Base-by-base conservation (phyloP, 2,113 vertebrate species). In the Atractosteus spatula region DNA sequence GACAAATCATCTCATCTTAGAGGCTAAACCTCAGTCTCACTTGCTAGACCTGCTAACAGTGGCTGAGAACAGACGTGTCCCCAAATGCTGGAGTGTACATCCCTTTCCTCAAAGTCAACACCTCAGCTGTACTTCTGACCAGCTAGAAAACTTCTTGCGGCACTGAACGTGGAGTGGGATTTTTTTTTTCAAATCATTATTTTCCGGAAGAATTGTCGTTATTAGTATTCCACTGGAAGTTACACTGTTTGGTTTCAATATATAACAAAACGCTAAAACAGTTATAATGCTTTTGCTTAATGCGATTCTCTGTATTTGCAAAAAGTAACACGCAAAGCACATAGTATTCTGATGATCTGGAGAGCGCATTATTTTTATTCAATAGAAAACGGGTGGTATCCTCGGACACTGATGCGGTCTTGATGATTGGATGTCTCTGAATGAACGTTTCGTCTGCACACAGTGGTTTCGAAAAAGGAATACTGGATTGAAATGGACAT, bases 401-500 rank as follows among this genome's bases (percentile, higher is more conserved):
- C 17, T 43, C 12, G 5, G 44, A 13, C 47, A 66, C 55, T 59
- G 41, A 12, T 57, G 66, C 51, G 7, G 41, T 10, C 47, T 51
- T 51, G 47, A 72, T 8, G 55, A 54, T 47, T 13, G 62, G n/a
- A 56, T 54, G 55, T 3, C 64, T 12, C 29, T 67, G 64, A 73
- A 67, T 67, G 55, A 67, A 14, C 7, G 63, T 14, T 63, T 8
- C 13, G 65, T 43, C 64, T 4, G 51, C 41, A 3, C 17, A 4
- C 41, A 13, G 51, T 13, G 66, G n/a, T 59, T 41, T 8, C 6
- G 29, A 2, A 59, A 5, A 59, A 59, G n/a, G n/a, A 59, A 29
- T 29, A 12, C 67, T 8, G 66, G 65, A 68, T 62, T 62, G 44
- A 73, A 68, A 73, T 62, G 65, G 29, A 7, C 45, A 44, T 11